phyloP scores from a whole-genome alignment of 2,797 vertebrate species.

The Momotus momota region DNA sequence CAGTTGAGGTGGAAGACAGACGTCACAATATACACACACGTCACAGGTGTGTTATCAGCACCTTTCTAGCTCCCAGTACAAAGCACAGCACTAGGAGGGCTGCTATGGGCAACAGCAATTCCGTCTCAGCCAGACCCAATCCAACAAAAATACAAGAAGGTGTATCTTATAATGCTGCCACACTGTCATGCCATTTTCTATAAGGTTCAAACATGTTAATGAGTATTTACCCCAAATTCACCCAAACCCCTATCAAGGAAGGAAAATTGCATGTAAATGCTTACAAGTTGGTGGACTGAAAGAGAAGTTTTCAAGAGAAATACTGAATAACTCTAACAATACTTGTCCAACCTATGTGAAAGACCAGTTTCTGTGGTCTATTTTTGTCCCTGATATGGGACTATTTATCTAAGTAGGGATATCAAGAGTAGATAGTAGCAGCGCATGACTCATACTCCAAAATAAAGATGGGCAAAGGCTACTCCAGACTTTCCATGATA shows the following conservation, averaged over 20 bases:
- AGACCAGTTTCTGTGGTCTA: background rate
- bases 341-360: background rate
- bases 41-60: background rate
- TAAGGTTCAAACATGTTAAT: background rate
- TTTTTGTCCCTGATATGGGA: background rate
- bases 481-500: background rate
- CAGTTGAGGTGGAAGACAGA: background rate
- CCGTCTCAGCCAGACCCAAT: background rate
- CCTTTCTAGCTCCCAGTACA: too few species aligned
- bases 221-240: background rate
- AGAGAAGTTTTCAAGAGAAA: background rate
- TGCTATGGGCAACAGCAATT: background rate
- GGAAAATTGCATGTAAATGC: background rate
- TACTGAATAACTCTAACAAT: background rate
- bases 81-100: background rate
- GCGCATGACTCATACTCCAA: background rate
- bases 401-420: background rate
- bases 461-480: background rate
- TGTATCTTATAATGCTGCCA: background rate
- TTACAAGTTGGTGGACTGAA: background rate
- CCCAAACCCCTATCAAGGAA: background rate
- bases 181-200: background rate
- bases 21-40: background rate
- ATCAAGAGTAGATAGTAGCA: background rate
- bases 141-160: background rate